phyloP scores from a whole-genome alignment of 1,140 invertebrate species.

The Venturia canescens region DNA sequence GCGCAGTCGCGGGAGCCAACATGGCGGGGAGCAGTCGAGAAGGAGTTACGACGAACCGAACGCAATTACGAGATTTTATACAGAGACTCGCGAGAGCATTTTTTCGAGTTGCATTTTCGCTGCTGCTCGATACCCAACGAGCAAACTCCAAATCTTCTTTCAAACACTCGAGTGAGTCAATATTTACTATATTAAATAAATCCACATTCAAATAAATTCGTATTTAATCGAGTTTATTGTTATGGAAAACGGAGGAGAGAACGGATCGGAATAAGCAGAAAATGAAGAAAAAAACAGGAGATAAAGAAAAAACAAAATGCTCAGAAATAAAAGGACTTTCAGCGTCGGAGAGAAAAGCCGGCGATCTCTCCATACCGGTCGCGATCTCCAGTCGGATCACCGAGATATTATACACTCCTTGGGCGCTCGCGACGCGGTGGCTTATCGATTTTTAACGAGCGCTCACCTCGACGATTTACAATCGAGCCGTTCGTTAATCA shows the following conservation, averaged over 20 bases:
- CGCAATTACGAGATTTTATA: no score
- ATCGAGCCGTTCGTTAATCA: slow-evolving; percentile 55
- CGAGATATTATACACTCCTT: slow-evolving; percentile 9
- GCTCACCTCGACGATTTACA: slow-evolving; percentile 50
- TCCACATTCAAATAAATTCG: no score
- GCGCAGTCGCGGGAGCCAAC: not conserved
- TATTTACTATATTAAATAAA: no score
- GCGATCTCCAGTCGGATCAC: slow-evolving; percentile 17
- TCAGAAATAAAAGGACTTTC: not conserved
- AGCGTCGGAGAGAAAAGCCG: slow-evolving; percentile 5
- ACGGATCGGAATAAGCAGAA: not conserved
- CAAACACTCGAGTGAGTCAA: no score
- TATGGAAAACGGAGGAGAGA: not conserved
- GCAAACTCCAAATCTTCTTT: no score
- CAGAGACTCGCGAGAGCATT: no score
- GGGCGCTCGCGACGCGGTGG: slow-evolving; percentile 33
- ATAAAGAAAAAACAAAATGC: not conserved
- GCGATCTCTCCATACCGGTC: not conserved
- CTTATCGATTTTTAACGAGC: slow-evolving; percentile 58
- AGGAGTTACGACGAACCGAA: no score
- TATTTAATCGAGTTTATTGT: no score
- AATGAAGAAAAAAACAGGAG: not conserved
- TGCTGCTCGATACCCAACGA: no score
- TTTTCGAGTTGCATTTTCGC: no score
- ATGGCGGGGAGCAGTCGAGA: no score